Conservation (phyloP, 2,113 vertebrate species). For the Pantherophis guttatus region DNA sequence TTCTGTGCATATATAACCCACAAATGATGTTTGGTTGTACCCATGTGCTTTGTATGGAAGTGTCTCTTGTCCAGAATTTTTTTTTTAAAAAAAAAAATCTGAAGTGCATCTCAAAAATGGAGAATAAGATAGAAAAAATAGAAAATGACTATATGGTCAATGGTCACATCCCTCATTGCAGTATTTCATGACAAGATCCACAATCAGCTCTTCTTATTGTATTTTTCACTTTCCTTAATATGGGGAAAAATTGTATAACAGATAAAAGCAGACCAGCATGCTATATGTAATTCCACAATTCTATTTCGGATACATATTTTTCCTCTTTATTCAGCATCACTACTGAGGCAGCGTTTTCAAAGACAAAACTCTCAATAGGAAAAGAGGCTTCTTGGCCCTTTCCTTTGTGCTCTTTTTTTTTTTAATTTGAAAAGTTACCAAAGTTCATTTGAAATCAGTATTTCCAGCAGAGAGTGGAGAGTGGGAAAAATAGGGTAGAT, state of each 20-base stretch:
- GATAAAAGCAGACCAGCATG: not conserved
- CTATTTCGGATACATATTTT: not conserved
- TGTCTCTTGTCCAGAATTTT: not conserved
- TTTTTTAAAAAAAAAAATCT: not conserved
- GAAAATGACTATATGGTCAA: not conserved
- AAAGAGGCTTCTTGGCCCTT: not conserved
- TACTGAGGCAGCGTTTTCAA: not conserved
- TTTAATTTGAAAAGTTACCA: not conserved
- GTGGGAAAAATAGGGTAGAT: not conserved
- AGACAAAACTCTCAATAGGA: not conserved
- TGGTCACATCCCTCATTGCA: not conserved
- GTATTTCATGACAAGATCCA: not conserved
- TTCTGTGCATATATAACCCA: not conserved
- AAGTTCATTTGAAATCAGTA: not conserved
- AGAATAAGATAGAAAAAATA: not conserved
- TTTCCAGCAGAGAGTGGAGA: not conserved
- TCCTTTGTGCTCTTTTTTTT: not conserved
- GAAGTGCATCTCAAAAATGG: not conserved
- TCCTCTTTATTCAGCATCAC: not conserved
- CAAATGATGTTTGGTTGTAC: not conserved
- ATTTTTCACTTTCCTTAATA: not conserved
- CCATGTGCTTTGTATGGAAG: not conserved
- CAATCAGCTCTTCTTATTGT: not conserved
- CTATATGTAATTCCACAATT: not conserved
- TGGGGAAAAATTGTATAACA: not conserved